Evolutionary conservation across 2,888 invertebrate species (phyloP), one percentile per base, ranked within the genome.

Genomic region (Bhutanitis thaidina): DNA sequence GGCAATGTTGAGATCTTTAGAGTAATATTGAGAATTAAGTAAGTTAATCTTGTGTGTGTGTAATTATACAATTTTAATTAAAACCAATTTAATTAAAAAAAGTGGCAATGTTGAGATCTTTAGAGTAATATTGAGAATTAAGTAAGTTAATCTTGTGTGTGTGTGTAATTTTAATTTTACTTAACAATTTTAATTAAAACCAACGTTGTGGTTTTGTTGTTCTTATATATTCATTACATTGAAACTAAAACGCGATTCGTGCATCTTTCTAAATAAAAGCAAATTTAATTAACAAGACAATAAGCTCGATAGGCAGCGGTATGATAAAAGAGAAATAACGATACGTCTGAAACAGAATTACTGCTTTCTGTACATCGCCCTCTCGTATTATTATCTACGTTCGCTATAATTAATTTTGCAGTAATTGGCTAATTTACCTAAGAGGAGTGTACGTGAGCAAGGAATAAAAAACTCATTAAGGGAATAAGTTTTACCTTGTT

Each of bases 361-460:
- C 35, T 27, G 37, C 30, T 43, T 43, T 30, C 49, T 25, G 15
- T 36, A 15, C 29, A 34, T 25, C 15, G 15, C 34, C 25, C 35
- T 27, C 20, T 32, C 41, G 14, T 36, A 35, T 47, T 34, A 29
- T 43, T 36, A 37, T 36, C 36, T n/a, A 8, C 16, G 49, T 45
- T 27, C 8, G 47, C 16, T 32, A 40, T 40, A 45, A 50, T 51
- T 51, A 51, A 51, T 51, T 51, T 40, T 16, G 16, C n/a, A 27
- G 46, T 51, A 51, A 51, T 46, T 51, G 34, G 43, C 43, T 43
- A 38, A 47, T 47, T 47, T 52, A 15, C 46, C 36, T 45, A 20
- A 36, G 30, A 9, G 36, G 9, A 37, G n/a, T 20, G 14, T 20
- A 15, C 29, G 15, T 29, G 14, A 14, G 14, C 29, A 7, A 16